Evolutionary conservation across 1,140 invertebrate genomes (phyloP).

Genomic region (Coboldia fuscipes): DNA sequence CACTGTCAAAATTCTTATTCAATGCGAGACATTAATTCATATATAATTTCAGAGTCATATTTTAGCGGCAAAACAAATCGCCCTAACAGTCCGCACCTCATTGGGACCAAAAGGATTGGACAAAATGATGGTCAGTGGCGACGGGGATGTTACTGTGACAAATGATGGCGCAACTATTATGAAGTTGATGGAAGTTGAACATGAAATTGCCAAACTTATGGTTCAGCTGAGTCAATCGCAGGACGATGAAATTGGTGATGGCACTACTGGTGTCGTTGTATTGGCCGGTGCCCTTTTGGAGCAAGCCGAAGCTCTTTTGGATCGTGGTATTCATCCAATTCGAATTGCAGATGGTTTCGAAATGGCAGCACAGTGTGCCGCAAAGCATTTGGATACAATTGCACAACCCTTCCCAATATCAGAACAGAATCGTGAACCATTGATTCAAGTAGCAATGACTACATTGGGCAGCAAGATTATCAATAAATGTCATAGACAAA

Average conservation of each 20-base stretch:
- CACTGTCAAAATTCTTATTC: no score
- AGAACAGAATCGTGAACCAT: constrained; percentile 60
- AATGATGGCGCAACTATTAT: constrained; percentile 99
- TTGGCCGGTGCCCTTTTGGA: constrained; percentile 74
- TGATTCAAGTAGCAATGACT: constrained; percentile 93
- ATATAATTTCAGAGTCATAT: constrained; percentile 74
- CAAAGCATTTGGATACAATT: constrained; percentile 72
- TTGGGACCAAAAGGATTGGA: constrained; percentile 93
- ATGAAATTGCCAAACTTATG: constrained; percentile 96
- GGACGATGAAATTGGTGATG: constrained; percentile 99
- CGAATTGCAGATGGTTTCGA: constrained; percentile 98
- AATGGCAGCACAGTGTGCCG: constrained; percentile 78
- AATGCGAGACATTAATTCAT: no score
- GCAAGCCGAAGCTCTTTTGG: constrained; percentile 79
- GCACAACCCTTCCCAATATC: constrained; percentile 77
- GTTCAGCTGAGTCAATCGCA: constrained; percentile 97
- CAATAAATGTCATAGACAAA: constrained; percentile 78
- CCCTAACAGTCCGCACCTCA: constrained; percentile 77
- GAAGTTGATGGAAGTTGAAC: constrained; percentile 97
- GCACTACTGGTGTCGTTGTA: constrained; percentile 95
- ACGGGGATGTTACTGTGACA: constrained; percentile 95
- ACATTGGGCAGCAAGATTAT: constrained; percentile 98
- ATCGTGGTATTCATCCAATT: constrained; percentile 96
- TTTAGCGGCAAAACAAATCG: constrained; percentile 76
- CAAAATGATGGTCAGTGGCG: constrained; percentile 91